A percentile compares a stretch with the other conserved stretches of the same genome.
These are phyloP conservation scores for Standfussiana lucernea DNA, from an alignment of 2,888 invertebrate genomes.

Conservation along the genomic window DNA sequence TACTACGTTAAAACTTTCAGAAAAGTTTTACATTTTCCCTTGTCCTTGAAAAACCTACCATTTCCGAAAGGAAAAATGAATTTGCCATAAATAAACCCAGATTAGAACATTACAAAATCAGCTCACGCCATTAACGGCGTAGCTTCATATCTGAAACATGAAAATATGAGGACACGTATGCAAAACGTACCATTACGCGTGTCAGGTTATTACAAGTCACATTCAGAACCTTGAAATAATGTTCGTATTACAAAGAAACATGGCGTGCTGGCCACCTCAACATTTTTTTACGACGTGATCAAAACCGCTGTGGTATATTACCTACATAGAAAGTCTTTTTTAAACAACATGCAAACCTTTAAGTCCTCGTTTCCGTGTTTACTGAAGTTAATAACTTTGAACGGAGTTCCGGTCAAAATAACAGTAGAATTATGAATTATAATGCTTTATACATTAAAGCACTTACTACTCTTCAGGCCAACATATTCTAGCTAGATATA, in stretches of 20 bases:
- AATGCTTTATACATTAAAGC: background rate
- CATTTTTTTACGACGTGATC: conserved; percentile 56
- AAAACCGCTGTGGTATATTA: conserved; percentile 30
- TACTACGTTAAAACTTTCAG: background rate
- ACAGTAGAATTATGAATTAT: conserved; percentile 4
- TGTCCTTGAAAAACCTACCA: background rate
- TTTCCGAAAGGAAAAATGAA: background rate
- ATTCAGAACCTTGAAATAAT: conserved; percentile 65
- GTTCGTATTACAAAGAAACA: conserved; percentile 58
- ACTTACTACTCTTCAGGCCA: background rate
- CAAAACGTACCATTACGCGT: conserved; percentile 34
- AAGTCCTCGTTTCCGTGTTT: conserved; percentile 22
- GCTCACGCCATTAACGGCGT: conserved; percentile 13
- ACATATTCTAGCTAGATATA: background rate
- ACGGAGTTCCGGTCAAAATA: conserved; percentile 11
- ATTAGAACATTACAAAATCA: conserved; percentile 12
- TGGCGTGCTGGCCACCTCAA: conserved; percentile 66
- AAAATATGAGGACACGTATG: conserved; percentile 26
- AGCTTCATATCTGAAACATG: conserved; percentile 11
- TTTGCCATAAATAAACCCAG: background rate
- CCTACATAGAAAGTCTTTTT: conserved; percentile 40
- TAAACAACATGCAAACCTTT: conserved; percentile 54
- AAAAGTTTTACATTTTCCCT: background rate
- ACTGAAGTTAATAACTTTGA: conserved; percentile 9
- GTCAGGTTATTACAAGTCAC: conserved; percentile 55